Percentiles rank a stretch among this genome's conserved stretches.
These are phyloP conservation scores for Cottus gobio DNA, from an alignment of 2,113 vertebrate species.

Conservation along the genomic window DNA sequence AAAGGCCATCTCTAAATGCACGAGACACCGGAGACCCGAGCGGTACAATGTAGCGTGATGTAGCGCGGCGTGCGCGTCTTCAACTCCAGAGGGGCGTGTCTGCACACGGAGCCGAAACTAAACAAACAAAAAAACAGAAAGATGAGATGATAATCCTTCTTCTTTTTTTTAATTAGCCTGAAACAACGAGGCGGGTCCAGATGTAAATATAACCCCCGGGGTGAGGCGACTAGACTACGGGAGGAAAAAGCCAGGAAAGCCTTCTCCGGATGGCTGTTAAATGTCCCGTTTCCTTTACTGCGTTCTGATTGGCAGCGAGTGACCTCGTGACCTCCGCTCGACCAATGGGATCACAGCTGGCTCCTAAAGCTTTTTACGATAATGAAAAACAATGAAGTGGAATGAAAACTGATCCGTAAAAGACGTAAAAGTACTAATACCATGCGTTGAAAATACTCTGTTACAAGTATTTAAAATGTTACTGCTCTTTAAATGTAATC, in stretches of 20 bases:
- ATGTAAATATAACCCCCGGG: rapidly evolving
- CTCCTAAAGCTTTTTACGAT: background rate
- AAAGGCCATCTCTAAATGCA: slow-evolving; percentile 60
- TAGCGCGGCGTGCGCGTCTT: too few relatives aligned
- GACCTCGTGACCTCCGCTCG: background rate
- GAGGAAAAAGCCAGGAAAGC: background rate
- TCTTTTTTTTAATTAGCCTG: background rate
- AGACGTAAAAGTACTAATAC: background rate
- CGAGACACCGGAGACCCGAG: too few relatives aligned
- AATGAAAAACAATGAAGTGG: background rate
- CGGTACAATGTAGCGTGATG: too few relatives aligned
- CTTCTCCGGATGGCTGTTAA: background rate
- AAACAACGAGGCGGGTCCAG: background rate
- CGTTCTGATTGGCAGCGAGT: background rate
- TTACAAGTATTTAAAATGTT: background rate
- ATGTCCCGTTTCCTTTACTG: background rate
- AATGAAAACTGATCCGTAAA: background rate
- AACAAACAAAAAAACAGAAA: background rate
- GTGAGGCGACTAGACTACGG: background rate
- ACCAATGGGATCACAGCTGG: background rate
- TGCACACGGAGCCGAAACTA: too few relatives aligned
- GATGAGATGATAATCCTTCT: too few relatives aligned
- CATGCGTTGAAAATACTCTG: background rate
- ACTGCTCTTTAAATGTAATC: background rate
- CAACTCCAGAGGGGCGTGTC: slow-evolving; percentile 2